These are phyloP conservation scores for Heliconius hermathena DNA, from an alignment of 1,140 invertebrate species.

Conservation along the genomic window DNA sequence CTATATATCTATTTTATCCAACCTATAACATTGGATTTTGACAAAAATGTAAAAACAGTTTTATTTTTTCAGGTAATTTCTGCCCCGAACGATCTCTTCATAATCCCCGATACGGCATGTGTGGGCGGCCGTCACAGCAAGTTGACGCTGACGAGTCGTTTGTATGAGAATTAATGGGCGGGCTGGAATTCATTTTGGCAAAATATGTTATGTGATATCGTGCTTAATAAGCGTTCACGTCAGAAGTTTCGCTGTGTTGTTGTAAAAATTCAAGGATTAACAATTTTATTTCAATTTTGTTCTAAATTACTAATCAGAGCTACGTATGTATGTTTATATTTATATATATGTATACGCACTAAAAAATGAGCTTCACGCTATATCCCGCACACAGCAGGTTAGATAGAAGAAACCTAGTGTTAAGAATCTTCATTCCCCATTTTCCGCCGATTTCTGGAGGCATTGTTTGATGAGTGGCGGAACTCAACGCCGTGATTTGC, in stretches of 20 bases:
- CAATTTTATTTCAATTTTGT: not conserved
- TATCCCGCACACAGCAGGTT: too few relatives aligned
- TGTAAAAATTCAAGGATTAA: not conserved
- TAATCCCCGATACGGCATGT: not conserved
- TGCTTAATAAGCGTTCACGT: not conserved
- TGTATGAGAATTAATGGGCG: slow-evolving; percentile 1
- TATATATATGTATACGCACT: too few relatives aligned
- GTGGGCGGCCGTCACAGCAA: not conserved
- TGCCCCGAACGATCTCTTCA: not conserved
- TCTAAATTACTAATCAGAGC: not conserved
- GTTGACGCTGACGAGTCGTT: not conserved
- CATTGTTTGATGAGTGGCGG: too few relatives aligned
- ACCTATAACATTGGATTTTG: too few relatives aligned
- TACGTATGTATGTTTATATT: too few relatives aligned
- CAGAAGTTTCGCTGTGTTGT: not conserved
- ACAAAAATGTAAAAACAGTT: not conserved
- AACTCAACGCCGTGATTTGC: too few relatives aligned
- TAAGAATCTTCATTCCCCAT: too few relatives aligned
- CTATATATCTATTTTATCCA: too few relatives aligned
- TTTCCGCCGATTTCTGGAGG: too few relatives aligned
- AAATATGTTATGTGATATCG: not conserved
- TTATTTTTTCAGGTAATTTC: slow-evolving; percentile 8
- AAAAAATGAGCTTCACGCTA: too few relatives aligned
- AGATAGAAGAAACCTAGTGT: too few relatives aligned
- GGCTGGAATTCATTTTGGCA: slow-evolving; percentile 2